phyloP scores from a whole-genome alignment of 2,888 invertebrate genomes.

The Lepidocyrtinus sp. region DNA sequence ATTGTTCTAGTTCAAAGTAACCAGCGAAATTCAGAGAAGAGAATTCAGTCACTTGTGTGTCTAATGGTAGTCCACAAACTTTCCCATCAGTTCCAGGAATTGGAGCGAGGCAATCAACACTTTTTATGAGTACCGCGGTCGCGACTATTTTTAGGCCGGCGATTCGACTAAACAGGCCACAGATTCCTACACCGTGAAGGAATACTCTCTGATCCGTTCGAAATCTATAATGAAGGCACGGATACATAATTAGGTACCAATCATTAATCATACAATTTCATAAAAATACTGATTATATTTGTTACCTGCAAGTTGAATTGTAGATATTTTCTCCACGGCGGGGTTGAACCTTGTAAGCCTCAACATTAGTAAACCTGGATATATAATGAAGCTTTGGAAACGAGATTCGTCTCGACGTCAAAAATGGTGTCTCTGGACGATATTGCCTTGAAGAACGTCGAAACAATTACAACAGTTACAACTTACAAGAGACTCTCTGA shows the following conservation, averaged over 20 bases:
- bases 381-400: constrained; percentile 67
- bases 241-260: too few relatives aligned
- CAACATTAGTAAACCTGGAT: constrained; percentile 66
- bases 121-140: constrained; percentile 59
- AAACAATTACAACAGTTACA: too few relatives aligned
- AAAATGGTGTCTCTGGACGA: constrained; percentile 67
- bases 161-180: constrained; percentile 79
- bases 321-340: constrained; percentile 61
- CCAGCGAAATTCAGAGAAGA: too few relatives aligned
- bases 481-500: too few relatives aligned
- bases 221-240: too few relatives aligned
- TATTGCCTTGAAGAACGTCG: constrained; percentile 59
- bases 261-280: not conserved
- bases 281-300: not conserved
- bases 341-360: constrained; percentile 51
- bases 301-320: constrained; percentile 64
- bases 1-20: too few relatives aligned
- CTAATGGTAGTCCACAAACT: constrained; percentile 47
- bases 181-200: constrained; percentile 87
- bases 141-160: constrained; percentile 75
- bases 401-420: constrained; percentile 63
- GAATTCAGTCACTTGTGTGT: constrained; percentile 60
- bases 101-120: too few relatives aligned
- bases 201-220: constrained; percentile 86
- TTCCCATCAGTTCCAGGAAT: constrained; percentile 12